Base-by-base conservation (phyloP, 1,140 invertebrate genomes). In the Anthonomus grandis region DNA sequence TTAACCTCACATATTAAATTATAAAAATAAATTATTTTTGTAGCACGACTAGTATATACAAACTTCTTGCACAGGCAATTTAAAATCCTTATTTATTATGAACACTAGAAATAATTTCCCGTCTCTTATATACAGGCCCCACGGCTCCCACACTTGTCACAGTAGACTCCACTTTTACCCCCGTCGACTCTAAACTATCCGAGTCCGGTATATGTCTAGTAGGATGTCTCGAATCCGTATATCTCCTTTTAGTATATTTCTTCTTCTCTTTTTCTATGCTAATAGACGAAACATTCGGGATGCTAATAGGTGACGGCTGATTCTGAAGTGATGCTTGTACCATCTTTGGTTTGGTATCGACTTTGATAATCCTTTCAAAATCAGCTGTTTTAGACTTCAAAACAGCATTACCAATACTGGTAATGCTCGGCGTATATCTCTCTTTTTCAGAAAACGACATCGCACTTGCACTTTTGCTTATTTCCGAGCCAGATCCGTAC, bases 81-180 rank as follows among this genome's bases (percentile, higher is more conserved):
- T n/a, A n/a, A 31, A 8, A 3, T 17, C 9, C 22, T 60, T 53
- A 71, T 37, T 70, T 68, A 18, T 64, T 58, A 10, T 82, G 83
- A 47, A 86, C 84, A 70, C 87, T 90, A 3, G 89, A 86, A 64
- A 91, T 91, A 21, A 91, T 74, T 70, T 91, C 87, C 44, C 86
- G 81, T 37, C 89, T 77, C 71, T 91, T 91, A 79, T 89, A 91
- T 2, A 89, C 79, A 17, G 79, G 79, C 73, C 76, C 21, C 64
- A 62, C 6, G 18, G 67, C 56, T 27, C 42, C 44, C 6, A 64
- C 61, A 12, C 65, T 54, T 1, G 68, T 59, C 9, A 49, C 19
- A 18, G 9, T 66, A 58, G 24, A 51, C 56, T 60, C 67, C 21
- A 54, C 46, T 47, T 63, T 70, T 46, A 25, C 63, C n/a, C 53